These are phyloP conservation scores for Ctenoplectra terminalis DNA, from an alignment of 1,140 invertebrate genomes.

Conservation along the genomic window DNA sequence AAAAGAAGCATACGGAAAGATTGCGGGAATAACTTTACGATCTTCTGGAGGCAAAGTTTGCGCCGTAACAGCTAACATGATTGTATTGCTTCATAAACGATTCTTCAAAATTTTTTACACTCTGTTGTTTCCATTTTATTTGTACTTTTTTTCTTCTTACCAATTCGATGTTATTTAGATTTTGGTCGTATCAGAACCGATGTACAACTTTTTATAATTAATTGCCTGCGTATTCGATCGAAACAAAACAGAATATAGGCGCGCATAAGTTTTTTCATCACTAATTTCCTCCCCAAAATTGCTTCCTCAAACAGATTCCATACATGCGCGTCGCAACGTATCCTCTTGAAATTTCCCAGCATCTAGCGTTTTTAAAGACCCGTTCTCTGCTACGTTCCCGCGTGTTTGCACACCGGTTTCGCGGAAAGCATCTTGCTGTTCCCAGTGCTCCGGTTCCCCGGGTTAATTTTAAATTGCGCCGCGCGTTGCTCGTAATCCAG, in stretches of 20 bases:
- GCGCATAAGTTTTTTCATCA: neutral
- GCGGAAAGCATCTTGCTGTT: slow-evolving; percentile 16
- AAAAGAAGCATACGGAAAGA: neutral
- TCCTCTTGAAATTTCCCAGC: neutral
- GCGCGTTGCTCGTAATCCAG: slow-evolving; percentile 25
- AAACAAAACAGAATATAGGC: neutral
- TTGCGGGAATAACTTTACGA: neutral
- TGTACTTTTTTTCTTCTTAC: too few relatives aligned
- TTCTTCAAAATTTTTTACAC: too few relatives aligned
- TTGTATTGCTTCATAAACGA: too few relatives aligned
- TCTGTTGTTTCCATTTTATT: too few relatives aligned
- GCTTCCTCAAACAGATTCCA: too few relatives aligned
- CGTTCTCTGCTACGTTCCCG: neutral
- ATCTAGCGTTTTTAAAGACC: slow-evolving; percentile 12
- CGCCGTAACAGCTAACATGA: too few relatives aligned
- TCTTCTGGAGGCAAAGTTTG: neutral
- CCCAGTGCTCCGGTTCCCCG: neutral
- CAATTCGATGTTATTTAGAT: too few relatives aligned
- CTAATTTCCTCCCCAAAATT: too few relatives aligned
- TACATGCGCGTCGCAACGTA: neutral
- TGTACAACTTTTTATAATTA: too few relatives aligned
- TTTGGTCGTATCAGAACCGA: too few relatives aligned
- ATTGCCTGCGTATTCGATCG: too few relatives aligned
- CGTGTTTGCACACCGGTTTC: slow-evolving; percentile 31
- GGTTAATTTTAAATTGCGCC: slow-evolving; percentile 48